A percentile compares a stretch with the other conserved stretches of the same genome.
Conservation (phyloP, 2,888 invertebrate genomes). For the Drosophila suboccidentalis region DNA sequence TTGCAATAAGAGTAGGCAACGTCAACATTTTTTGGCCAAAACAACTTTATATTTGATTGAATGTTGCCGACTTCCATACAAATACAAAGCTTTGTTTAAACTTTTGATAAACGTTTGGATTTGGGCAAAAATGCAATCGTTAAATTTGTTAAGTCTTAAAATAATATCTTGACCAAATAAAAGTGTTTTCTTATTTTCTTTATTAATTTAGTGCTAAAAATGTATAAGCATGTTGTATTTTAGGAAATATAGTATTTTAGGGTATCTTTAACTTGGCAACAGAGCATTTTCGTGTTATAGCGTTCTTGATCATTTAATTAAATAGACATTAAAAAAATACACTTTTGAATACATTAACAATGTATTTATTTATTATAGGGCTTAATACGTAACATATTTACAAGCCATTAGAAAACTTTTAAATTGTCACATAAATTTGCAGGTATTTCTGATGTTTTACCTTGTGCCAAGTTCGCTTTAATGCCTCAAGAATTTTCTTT, state of each 20-base stretch:
- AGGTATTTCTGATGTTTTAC: slow-evolving; percentile 26
- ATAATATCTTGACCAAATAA: too few relatives aligned
- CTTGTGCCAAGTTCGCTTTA: slow-evolving; percentile 44
- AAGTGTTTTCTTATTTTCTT: too few relatives aligned
- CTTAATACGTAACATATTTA: slow-evolving; percentile 31
- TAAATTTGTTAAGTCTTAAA: not conserved
- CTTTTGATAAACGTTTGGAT: slow-evolving; percentile 7
- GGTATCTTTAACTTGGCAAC: not conserved
- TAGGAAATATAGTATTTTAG: not conserved
- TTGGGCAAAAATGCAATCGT: not conserved
- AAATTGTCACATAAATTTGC: slow-evolving; percentile 39
- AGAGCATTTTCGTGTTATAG: not conserved
- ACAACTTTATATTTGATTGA: slow-evolving; percentile 34
- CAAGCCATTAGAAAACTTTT: slow-evolving; percentile 56
- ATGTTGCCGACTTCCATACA: slow-evolving; percentile 11
- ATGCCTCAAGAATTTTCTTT: slow-evolving; percentile 13
- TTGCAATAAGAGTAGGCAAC: slow-evolving; percentile 44
- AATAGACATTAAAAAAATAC: not conserved
- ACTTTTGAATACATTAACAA: not conserved
- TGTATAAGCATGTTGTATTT: not conserved
- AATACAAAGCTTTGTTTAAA: not conserved
- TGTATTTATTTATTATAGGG: slow-evolving; percentile 28
- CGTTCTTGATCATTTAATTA: slow-evolving; percentile 1
- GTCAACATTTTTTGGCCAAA: slow-evolving; percentile 19
- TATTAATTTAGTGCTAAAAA: not conserved